These are phyloP conservation scores for Cavia aperea DNA, from an alignment of 2,113 vertebrate genomes.

Conservation along the genomic window DNA sequence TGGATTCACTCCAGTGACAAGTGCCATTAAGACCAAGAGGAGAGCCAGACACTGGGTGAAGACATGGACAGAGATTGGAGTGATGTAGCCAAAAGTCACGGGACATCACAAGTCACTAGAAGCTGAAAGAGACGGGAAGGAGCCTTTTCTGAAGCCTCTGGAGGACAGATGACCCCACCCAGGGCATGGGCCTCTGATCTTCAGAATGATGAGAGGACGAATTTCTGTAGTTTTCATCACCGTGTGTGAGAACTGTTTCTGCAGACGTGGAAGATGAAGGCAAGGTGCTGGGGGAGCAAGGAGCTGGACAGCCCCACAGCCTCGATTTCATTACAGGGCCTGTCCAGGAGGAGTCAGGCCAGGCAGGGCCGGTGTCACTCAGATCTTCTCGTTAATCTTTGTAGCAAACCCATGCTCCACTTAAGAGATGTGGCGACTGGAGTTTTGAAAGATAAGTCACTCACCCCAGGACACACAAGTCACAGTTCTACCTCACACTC, in stretches of 20 bases:
- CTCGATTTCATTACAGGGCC: not conserved
- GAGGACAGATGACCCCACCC: not conserved
- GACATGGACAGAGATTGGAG: not conserved
- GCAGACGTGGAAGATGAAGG: fast-evolving
- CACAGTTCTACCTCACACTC: no score
- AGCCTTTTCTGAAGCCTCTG: not conserved
- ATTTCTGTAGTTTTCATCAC: not conserved
- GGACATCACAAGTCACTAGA: not conserved
- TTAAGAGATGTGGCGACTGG: not conserved
- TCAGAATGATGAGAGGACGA: not conserved
- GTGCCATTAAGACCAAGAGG: not conserved
- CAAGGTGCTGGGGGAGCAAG: not conserved
- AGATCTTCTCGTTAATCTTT: not conserved
- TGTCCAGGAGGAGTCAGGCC: fast-evolving
- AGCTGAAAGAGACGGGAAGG: not conserved
- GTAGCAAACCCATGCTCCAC: not conserved
- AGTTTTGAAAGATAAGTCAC: not conserved
- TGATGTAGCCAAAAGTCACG: not conserved
- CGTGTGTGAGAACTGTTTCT: not conserved
- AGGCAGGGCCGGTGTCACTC: not conserved
- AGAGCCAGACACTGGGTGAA: not conserved
- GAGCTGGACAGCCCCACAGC: no score
- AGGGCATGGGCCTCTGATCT: not conserved
- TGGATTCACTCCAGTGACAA: not conserved
- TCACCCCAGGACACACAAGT: not conserved